phyloP scores from a whole-genome alignment of 2,797 vertebrate species.

The Trichosurus vulpecula region DNA sequence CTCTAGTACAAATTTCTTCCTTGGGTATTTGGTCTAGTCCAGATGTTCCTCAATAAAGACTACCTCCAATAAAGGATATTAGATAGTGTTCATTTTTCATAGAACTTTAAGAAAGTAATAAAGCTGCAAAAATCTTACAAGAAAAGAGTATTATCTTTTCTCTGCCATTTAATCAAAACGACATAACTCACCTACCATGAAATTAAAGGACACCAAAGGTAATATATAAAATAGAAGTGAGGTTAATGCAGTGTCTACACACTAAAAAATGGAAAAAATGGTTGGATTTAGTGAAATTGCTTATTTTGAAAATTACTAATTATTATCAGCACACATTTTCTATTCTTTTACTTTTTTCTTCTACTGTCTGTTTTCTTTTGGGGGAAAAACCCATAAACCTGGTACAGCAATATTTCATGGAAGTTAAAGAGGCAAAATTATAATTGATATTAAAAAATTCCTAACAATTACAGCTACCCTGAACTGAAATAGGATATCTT shows the following conservation, averaged over 20 bases:
- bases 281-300: not conserved
- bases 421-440: not conserved
- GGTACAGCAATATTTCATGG: not conserved
- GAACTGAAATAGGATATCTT: not conserved
- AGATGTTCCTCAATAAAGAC: not conserved
- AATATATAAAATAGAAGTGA: not conserved
- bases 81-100: not conserved
- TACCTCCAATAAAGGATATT: not conserved
- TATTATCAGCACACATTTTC: not conserved
- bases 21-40: not conserved
- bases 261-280: too few species aligned
- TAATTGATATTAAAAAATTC: not conserved
- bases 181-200: not conserved
- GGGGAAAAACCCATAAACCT: not conserved
- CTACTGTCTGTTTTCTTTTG: not conserved
- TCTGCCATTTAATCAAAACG: not conserved
- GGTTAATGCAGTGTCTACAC: not conserved
- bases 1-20: too few species aligned
- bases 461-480: not conserved
- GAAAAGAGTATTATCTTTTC: not conserved
- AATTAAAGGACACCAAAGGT: not conserved
- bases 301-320: not conserved
- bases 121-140: not conserved
- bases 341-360: not conserved
- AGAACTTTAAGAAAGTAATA: not conserved